Evolutionary conservation across 2,888 invertebrate species (phyloP), one percentile per base, ranked within the genome.

Genomic region (Polia nebulosa): DNA sequence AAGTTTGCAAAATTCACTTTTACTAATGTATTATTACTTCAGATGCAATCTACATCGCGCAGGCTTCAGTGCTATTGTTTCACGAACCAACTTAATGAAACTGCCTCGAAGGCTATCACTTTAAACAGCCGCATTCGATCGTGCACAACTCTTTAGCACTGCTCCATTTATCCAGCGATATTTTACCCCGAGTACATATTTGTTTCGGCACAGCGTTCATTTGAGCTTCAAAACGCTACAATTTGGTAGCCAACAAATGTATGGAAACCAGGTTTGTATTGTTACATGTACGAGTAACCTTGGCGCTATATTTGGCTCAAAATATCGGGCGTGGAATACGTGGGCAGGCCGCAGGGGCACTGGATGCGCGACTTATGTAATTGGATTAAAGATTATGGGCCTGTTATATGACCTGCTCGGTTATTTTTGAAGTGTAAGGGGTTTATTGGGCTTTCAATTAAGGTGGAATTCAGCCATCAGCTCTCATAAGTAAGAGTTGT

Each of bases 301-400:
- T 82, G 73, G 25, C 36, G 63, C 64, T 84, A 77, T 80, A 72
- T 84, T 82, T 82, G 72, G 80, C 34, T 3, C 34, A 64, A 76
- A 82, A 74, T 71, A 77, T 74, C 51, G 60, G 71, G 55, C 69
- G 53, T 62, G 60, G 74, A 70, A 47, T 70, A 82, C 72, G 67
- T 61, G 70, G 75, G 62, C 67, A 49, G 64, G 67, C 55, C 63
- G 49, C 55, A 56, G 57, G 45, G 59, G 63, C 65, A 68, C 58
- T 60, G 61, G 70, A 64, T 55, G 65, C 53, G 59, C 72, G 32
- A 47, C 64, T 81, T 81, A 64, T 64, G 78, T 77, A 70, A 77
- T 72, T 55, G 57, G 57, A 77, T 81, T 72, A 55, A 39, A 64
- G 45, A 56, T 45, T 70, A 64, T 58, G 25, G 47, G 25, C 29